A percentile compares a stretch with the other conserved stretches of the same genome.
phyloP scores from a whole-genome alignment of 2,797 vertebrate species.

The Hafferia zeledoni region DNA sequence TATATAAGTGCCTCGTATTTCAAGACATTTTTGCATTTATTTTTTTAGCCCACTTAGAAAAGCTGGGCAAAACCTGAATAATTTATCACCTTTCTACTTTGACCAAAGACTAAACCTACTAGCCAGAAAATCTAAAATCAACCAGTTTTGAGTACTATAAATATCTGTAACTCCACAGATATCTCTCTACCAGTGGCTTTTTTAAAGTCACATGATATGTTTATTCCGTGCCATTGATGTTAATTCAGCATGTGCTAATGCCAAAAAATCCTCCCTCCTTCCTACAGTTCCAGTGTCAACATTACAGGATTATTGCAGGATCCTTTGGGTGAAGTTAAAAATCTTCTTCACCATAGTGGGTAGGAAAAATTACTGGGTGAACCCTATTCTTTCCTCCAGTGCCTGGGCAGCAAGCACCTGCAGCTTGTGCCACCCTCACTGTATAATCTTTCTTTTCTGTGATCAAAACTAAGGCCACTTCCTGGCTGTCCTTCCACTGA shows the following conservation, averaged over 20 bases:
- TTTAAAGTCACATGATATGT: background rate
- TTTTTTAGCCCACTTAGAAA: background rate
- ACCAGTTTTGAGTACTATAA: background rate
- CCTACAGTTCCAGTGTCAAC: background rate
- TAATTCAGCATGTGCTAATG: conserved; percentile 2
- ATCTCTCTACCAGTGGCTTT: background rate
- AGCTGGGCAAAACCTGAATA: background rate
- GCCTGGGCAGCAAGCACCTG: background rate
- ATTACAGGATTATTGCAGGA: background rate
- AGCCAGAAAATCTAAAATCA: background rate
- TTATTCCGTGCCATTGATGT: background rate
- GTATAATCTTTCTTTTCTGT: background rate
- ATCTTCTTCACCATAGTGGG: background rate
- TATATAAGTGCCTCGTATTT: background rate
- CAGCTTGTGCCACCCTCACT: background rate
- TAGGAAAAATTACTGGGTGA: background rate
- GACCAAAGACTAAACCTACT: background rate
- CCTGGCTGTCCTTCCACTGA: background rate
- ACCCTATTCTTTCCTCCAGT: background rate
- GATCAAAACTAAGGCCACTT: background rate
- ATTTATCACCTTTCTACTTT: background rate
- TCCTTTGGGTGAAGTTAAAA: background rate
- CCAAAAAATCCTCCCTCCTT: background rate
- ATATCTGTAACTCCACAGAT: background rate
- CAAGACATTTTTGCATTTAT: background rate